phyloP scores from a whole-genome alignment of 2,888 invertebrate genomes.

The Dynastes grantii region DNA sequence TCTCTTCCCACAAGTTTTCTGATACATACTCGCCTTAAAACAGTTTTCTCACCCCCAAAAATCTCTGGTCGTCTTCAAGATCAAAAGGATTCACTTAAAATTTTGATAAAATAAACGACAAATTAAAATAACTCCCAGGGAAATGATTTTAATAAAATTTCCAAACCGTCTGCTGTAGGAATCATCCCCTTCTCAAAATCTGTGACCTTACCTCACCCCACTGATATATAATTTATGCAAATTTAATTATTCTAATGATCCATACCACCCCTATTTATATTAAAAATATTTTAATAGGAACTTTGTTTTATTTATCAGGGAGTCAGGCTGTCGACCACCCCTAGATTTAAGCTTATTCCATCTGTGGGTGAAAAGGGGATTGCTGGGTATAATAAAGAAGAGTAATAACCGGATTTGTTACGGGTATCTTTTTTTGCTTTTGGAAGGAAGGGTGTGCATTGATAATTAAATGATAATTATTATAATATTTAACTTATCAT shows the following conservation, averaged over 20 bases:
- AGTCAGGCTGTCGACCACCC: slow-evolving; percentile 53
- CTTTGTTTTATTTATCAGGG: slow-evolving; percentile 57
- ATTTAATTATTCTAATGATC: slow-evolving; percentile 63
- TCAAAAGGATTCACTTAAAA: no score
- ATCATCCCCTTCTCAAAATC: no score
- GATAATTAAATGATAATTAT: no score
- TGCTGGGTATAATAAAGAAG: background rate
- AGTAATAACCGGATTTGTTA: slow-evolving; percentile 59
- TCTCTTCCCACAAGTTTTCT: no score
- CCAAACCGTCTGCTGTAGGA: no score
- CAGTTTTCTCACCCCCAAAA: no score
- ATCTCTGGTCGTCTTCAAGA: no score
- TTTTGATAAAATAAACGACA: no score
- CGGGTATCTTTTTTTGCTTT: slow-evolving; percentile 57
- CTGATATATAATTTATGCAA: slow-evolving; percentile 60
- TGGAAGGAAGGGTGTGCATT: background rate
- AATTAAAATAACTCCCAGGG: no score
- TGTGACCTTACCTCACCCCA: background rate
- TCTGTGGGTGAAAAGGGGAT: background rate
- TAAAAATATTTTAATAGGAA: slow-evolving; percentile 64
- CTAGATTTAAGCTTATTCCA: background rate
- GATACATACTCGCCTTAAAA: no score
- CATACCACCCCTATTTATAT: slow-evolving; percentile 63
- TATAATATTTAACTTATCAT: no score
- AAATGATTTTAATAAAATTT: no score